Evolutionary conservation across 35 echinoderm and acorn worm species (phyloP), one percentile per base, ranked within the genome.

Genomic region (Apostichopus parvimensis): DNA sequence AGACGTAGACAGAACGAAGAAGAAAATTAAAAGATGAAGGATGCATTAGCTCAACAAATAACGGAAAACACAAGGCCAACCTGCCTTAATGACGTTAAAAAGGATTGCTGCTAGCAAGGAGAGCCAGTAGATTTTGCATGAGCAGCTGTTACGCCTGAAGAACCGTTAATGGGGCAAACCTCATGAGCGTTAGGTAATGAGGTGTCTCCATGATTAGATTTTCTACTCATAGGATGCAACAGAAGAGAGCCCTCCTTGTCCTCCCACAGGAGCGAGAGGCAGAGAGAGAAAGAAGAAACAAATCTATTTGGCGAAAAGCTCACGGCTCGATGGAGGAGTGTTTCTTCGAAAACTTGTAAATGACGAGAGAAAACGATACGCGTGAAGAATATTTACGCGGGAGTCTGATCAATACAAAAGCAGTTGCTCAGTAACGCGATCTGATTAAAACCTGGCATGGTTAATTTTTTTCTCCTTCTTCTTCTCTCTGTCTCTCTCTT

Each of bases 21-120:
- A 18, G 34, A 45, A 75, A 75, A 18, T 73, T 24, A 73, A 73
- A 58, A 13, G 55, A 82, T 55, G 79, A 82, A 56, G 81, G 17
- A 84, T 84, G 81, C 54, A 84, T 84, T 84, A 84, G 57, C 54
- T 84, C 15, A 59, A 83, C 54, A 84, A 57, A 84, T 84, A 17
- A 59, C n/a, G 55, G 57, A 84, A 84, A 84, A 84, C 54, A 84
- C 81, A 84, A 84, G 81, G 56, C 81, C 21, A 21, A 58, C 54
- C 10, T 58, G 81, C 20, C 54, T 84, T 58, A 57, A 84, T 58
- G 53, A 84, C 79, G 17, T 82, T 84, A 58, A 61, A 84, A 58
- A 84, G 81, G 14, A 61, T 20, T 59, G 54, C 81, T 58, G 57
- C 12, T 17, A 59, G 81, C 81, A 58, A 58, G n/a, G 53, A 84